Evolutionary conservation across 2,888 invertebrate genomes (phyloP), one percentile per base, ranked within the genome.

Genomic region (Perithous albicinctus): DNA sequence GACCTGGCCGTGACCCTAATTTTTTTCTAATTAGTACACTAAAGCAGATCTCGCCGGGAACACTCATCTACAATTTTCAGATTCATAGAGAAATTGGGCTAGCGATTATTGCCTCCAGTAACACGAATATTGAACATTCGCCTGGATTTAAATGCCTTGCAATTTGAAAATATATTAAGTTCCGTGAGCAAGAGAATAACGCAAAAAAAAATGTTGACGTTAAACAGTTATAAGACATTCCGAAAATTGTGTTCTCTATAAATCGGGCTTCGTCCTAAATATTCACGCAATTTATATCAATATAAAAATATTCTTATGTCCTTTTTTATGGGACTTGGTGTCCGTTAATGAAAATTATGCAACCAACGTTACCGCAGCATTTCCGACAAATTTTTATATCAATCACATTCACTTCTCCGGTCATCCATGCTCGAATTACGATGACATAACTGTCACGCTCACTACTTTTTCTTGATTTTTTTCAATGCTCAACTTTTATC

Each of bases 391-490:
- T 23, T 20, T 51, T 23, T 23, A 23, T 10, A 2, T 51, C 18
- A 20, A 61, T 61, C 23, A 23, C 38, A 20, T 61, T 20, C 61
- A 61, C 20, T 41, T 12, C 12, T 18, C 20, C 32, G 59, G 0
- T 61, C 18, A 64, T 26, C 15, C 26, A 7, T 43, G n/a, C 10
- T 51, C 20, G 29, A 56, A 56, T 56, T 56, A 15, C 54, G 54
- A 29, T 56, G 26, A 56, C 54, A 56, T 29, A 29, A 56, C 29
- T 56, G 54, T 29, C n/a, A 29, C 54, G 29, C 15, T 56, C n/a
- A 56, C n/a, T 1, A 29, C 5, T 56, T 56, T 56, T 29, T 56
- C 2, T 29, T 26, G 8, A 20, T 18, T 51, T 51, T 51, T 51
- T 29, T 29, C 66, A 41, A 1, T n/a, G n/a, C n/a, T n/a, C n/a